Percentiles rank a stretch among this genome's conserved stretches.
Conservation (phyloP, 2,888 invertebrate genomes). For the Sphaerophoria rueppellii region DNA sequence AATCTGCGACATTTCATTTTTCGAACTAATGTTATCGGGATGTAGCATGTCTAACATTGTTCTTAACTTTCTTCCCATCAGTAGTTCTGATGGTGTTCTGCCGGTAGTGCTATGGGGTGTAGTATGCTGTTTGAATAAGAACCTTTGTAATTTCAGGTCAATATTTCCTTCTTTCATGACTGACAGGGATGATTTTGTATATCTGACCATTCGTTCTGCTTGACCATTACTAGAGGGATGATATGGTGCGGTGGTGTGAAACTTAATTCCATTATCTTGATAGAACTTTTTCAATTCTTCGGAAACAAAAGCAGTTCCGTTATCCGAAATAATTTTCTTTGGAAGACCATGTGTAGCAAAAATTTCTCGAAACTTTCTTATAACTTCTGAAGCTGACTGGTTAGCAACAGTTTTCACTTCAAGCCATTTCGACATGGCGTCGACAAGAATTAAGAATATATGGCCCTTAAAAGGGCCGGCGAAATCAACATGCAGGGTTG, state of each 20-base stretch:
- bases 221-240: constrained; percentile 42
- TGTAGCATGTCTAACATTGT: constrained; percentile 13
- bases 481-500: constrained; percentile 15
- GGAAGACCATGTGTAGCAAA: background rate
- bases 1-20: too few species aligned
- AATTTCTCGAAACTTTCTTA: too few species aligned
- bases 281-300: too few species aligned
- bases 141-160: constrained; percentile 26
- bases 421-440: too few species aligned
- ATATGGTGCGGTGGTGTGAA: constrained; percentile 20
- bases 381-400: too few species aligned
- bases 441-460: too few species aligned
- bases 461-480: constrained; percentile 16
- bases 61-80: constrained; percentile 23
- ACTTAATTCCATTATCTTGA: constrained; percentile 18
- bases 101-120: constrained; percentile 16
- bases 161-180: constrained; percentile 17
- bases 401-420: too few species aligned
- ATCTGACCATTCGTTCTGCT: constrained; percentile 27
- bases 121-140: constrained; percentile 30
- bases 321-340: constrained; percentile 6
- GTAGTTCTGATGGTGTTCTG: constrained; percentile 17
- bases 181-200: constrained; percentile 29
- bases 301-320: constrained; percentile 1
- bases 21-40: too few species aligned